Evolutionary conservation across 2,113 vertebrate genomes (phyloP), one percentile per base, ranked within the genome.

Genomic region (Oreotragus oreotragus): DNA sequence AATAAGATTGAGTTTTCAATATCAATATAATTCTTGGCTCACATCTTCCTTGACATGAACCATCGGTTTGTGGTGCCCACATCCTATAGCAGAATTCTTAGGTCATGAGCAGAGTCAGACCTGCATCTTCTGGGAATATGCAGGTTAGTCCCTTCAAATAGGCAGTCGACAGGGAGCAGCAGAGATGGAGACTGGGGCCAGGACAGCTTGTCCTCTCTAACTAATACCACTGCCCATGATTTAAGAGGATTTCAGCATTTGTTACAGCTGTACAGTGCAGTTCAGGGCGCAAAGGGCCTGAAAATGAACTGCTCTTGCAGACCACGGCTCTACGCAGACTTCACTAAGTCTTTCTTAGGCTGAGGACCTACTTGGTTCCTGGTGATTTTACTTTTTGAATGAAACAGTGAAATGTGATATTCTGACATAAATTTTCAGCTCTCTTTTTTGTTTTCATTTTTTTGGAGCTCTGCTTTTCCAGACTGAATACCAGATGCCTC

Each of bases 401-500:
- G 15, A 64, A 94, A 66, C 17, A 49, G 12, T 94, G 43, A 64
- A 19, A 92, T 73, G 25, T 27, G 10, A 81, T 84, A 60, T 23
- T 39, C 14, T 33, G 2, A 84, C 83, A 88, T 93, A 30, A 88
- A 12, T 81, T 53, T n/a, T 81, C 27, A 55, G 58, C 17, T 4
- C 2, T 27, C 4, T 36, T 55, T 88, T 47, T 49, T 77, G 11
- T 88, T 88, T 43, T 91, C 21, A 53, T 30, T 49, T 85, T 94
- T 90, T 36, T 47, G 4, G 62, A 96, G 36, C 5, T 79, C 13
- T 79, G 28, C 4, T 85, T 95, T 96, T 84, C 36, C 43, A 96
- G 87, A 93, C 73, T 97, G 36, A 13, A 2, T 90, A 91, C 53
- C 97, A 97, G 91, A 93, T 96, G 64, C 64, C 95, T 91, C 84